These are phyloP conservation scores for Andrena minutula DNA, from an alignment of 2,888 invertebrate genomes.

Conservation along the genomic window DNA sequence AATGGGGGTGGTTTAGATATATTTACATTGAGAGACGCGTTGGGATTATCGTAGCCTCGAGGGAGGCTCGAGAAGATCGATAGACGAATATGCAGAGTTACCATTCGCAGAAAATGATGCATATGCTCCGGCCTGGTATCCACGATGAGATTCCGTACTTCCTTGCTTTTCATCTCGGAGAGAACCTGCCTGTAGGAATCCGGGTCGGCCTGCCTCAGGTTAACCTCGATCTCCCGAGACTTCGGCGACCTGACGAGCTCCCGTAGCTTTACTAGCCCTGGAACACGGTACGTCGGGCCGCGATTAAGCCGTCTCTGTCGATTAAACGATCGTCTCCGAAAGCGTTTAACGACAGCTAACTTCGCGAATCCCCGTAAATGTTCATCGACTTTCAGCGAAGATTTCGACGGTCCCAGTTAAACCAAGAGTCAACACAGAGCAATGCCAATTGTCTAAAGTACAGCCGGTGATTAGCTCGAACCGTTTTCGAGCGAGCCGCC, in stretches of 20 bases:
- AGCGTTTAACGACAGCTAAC: too few species aligned
- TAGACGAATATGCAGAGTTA: slow-evolving; percentile 77
- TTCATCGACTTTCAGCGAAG: too few species aligned
- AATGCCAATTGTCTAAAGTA: too few species aligned
- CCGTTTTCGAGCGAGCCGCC: neutral
- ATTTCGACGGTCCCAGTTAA: too few species aligned
- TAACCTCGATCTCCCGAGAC: slow-evolving; percentile 88
- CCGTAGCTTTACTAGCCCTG: slow-evolving; percentile 90
- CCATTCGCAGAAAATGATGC: slow-evolving; percentile 91
- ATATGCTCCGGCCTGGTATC: slow-evolving; percentile 91
- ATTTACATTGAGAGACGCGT: slow-evolving; percentile 39
- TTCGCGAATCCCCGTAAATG: too few species aligned
- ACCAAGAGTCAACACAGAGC: too few species aligned
- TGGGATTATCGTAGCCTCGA: slow-evolving; percentile 41
- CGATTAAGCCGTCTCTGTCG: slow-evolving; percentile 6
- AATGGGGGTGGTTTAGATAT: slow-evolving; percentile 7
- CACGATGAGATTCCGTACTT: slow-evolving; percentile 91
- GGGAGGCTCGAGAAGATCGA: slow-evolving; percentile 36
- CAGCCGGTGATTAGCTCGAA: too few species aligned
- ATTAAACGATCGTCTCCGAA: slow-evolving; percentile 12
- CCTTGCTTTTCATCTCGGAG: slow-evolving; percentile 91
- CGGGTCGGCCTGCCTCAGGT: slow-evolving; percentile 89
- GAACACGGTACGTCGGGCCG: slow-evolving; percentile 44
- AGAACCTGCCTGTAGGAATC: slow-evolving; percentile 89
- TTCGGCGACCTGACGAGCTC: slow-evolving; percentile 90